Evolutionary conservation across 2,888 invertebrate genomes (phyloP), one percentile per base, ranked within the genome.

Genomic region (Dasypogon diadema): DNA sequence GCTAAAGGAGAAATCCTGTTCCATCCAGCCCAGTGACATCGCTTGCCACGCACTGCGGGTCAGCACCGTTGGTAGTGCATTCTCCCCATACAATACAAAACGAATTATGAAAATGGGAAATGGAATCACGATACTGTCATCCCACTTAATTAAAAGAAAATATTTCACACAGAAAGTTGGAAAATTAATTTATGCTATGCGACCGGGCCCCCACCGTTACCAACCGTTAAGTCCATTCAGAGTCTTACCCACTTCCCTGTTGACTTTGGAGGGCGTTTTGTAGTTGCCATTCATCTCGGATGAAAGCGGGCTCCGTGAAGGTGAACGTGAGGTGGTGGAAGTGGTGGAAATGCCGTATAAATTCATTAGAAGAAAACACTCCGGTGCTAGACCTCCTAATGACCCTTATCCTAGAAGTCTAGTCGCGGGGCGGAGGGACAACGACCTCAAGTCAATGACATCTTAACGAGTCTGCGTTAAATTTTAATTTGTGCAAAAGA

Each of bases 381-480:
- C 51, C 18, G 51, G 42, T n/a, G 42, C 12, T 51, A 51, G 14
- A 51, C 14, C 46, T 24, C 24, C 65, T 65, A 65, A 65, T 65
- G 65, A 65, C 26, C 65, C 48, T 65, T 46, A 65, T 65, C 65
- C 26, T n/a, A n/a, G 24, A 10, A 65, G 46, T 24, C 16, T 26
- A 18, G 18, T 65, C 18, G 65, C 46, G 14, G 22, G 10, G 65
- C 46, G 14, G 22, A 14, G 46, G 16, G 48, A 65, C 21, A 65
- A 48, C 65, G 26, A 22, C 65, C 48, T 21, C 65, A 48, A 65
- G 65, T 65, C 65, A 65, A 65, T 65, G 65, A 65, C 65, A 65
- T 65, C 46, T 65, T 65, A 65, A 65, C 65, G 65, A 65, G 65
- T 46, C 46, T 65, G 48, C 48, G 65, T 65, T 65, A 65, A 65